A percentile compares a stretch with the other conserved stretches of the same genome.
These are phyloP conservation scores for Drosophila parthenogenetica DNA, from an alignment of 2,888 invertebrate genomes.

Conservation along the genomic window DNA sequence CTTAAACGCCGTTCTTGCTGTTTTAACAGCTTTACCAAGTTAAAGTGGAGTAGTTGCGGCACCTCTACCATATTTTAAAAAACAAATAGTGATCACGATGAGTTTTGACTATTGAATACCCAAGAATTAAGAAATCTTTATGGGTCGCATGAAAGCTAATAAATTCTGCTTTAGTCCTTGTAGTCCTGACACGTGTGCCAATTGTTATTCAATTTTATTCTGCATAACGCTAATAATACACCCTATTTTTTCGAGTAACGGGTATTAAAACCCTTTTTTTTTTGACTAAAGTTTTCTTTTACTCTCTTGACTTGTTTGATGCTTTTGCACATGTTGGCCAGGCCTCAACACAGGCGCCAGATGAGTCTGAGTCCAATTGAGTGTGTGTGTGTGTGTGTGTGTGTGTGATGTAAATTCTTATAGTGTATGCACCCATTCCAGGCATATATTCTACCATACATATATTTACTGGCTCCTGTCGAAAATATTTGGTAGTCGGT, in stretches of 20 bases:
- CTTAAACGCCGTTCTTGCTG: conserved; percentile 31
- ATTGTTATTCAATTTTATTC: no score
- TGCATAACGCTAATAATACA: background rate
- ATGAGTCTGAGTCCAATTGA: conserved; percentile 51
- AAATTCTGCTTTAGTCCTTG: no score
- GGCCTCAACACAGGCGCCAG: conserved; percentile 70
- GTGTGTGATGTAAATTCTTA: conserved; percentile 68
- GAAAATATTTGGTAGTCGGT: conserved; percentile 63
- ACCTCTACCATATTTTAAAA: conserved; percentile 7
- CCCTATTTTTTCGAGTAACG: background rate
- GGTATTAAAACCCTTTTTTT: conserved; percentile 32
- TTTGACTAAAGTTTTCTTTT: conserved; percentile 45
- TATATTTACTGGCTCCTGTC: conserved; percentile 50
- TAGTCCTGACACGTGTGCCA: no score
- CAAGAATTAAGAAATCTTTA: no score
- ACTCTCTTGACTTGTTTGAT: conserved; percentile 57
- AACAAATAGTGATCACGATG: background rate
- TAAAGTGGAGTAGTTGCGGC: conserved; percentile 68
- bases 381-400: background rate
- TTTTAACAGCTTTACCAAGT: conserved; percentile 70
- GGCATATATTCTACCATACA: conserved; percentile 27
- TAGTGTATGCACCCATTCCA: conserved; percentile 45
- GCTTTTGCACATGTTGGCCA: conserved; percentile 71
- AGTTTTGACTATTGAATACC: no score
- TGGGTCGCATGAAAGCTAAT: no score